Evolutionary conservation across 2,888 invertebrate species (phyloP), one percentile per base, ranked within the genome.

Genomic region (Chaetoderma sp.): DNA sequence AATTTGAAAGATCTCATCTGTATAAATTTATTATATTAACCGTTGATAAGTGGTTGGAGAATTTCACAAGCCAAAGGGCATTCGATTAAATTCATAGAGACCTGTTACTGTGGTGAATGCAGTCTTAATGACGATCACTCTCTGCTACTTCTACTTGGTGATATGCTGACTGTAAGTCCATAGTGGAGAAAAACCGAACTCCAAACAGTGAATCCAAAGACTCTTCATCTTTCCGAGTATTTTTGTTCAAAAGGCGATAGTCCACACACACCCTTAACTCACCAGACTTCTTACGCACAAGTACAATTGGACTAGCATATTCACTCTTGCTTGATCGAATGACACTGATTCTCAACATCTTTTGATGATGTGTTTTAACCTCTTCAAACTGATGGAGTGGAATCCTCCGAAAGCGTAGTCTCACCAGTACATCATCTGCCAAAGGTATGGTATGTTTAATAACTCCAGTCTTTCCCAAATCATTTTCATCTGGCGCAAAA

Each of bases 231-330:
- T 66, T 62, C 1, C 39, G 30, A 0, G 70, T 71, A n/a, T 64
- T 57, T 0, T 27, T 5, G 55, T 75, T 73, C 13, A 75, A 44
- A 21, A 33, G 45, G n/a, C 73, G 49, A 23, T 61, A 73, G 28
- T 75, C 73, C 1, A 65, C 62, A 32, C 67, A 70, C 4, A 70
- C 32, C 16, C 73, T 45, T 6, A 73, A 30, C n/a, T 36, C 36
- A 2, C 52, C 57, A 33, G 63, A 60, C 18, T 65, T 67, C 56
- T 73, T 73, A 18, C 67, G 44, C 1, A 71, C 70, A 16, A 72
- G 50, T 13, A 74, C 68, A 21, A 72, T 50, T 21, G 71, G 63
- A 23, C 65, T 55, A 18, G 74, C 64, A 36, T 70, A 75, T 16
- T 68, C 67, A 45, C 65, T 66, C 3, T 5, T 33, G 30, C 68